Percentiles rank a stretch among this genome's conserved stretches.
Evolutionary conservation across 2,888 invertebrate species (phyloP).

Genomic region (Amiota mariae): DNA sequence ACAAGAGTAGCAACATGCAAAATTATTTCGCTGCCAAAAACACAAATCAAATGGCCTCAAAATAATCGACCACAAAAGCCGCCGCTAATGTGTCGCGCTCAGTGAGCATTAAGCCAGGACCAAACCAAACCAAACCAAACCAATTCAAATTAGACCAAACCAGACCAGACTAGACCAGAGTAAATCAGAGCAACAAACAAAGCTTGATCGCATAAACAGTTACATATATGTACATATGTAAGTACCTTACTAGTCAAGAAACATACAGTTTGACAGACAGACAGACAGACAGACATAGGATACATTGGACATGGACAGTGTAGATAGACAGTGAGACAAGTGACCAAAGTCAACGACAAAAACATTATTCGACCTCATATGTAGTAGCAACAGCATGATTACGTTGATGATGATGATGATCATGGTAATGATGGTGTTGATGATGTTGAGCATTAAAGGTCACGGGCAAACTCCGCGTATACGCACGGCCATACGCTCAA

Average conservation of each 20-base stretch:
- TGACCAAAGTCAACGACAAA: too few relatives aligned
- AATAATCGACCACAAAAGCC: conserved; percentile 68
- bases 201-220: conserved; percentile 21
- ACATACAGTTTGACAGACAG: conserved; percentile 40
- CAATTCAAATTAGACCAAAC: conserved; percentile 41
- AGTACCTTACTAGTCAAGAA: conserved; percentile 49
- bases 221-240: conserved; percentile 15
- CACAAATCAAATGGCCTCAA: conserved; percentile 56
- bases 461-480: conserved; percentile 16
- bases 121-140: conserved; percentile 25
- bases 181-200: neutral
- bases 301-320: too few relatives aligned
- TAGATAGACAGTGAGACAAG: too few relatives aligned
- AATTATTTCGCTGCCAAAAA: neutral
- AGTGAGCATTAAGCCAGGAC: conserved; percentile 21
- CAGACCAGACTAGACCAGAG: conserved; percentile 31
- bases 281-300: conserved; percentile 49
- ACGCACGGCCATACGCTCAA: neutral
- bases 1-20: too few relatives aligned
- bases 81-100: conserved; percentile 65
- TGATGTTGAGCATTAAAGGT: conserved; percentile 7
- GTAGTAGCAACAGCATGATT: neutral
- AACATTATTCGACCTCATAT: too few relatives aligned
- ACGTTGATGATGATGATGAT: too few relatives aligned
- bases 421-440: neutral